Percentiles rank a stretch among this genome's conserved stretches.
Conservation (phyloP, 2,888 invertebrate genomes). For the Apodemia hepburni region DNA sequence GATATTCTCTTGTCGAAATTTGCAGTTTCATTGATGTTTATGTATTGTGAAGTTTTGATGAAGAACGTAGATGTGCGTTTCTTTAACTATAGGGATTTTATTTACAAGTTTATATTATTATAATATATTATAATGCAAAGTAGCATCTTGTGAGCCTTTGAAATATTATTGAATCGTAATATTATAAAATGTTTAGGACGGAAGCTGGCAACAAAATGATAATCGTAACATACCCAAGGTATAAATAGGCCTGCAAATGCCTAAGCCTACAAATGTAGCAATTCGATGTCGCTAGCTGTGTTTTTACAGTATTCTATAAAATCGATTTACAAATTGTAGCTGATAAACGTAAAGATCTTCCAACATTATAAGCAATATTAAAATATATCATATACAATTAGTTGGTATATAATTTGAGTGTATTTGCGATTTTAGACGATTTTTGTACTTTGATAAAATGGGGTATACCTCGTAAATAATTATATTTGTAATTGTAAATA, state of each 20-base stretch:
- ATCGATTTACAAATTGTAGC: constrained; percentile 19
- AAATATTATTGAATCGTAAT: constrained; percentile 43
- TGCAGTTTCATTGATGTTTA: constrained; percentile 67
- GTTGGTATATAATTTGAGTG: constrained; percentile 20
- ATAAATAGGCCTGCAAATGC: too few species aligned
- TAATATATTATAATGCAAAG: constrained; percentile 57
- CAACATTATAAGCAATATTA: constrained; percentile 64
- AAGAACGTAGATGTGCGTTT: constrained; percentile 57
- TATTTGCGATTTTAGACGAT: constrained; percentile 22
- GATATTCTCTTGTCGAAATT: constrained; percentile 80
- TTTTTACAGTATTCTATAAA: constrained; percentile 20
- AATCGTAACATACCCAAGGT: constrained; percentile 32
- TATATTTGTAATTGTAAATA: background rate
- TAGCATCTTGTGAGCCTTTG: constrained; percentile 68
- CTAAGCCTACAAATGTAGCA: constrained; percentile 20
- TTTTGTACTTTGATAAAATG: constrained; percentile 21
- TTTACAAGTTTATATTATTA: constrained; percentile 73
- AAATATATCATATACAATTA: constrained; percentile 38
- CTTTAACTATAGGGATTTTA: constrained; percentile 69
- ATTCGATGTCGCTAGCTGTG: constrained; percentile 27
- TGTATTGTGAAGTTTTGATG: constrained; percentile 43
- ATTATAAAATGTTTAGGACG: constrained; percentile 49
- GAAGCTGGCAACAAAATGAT: constrained; percentile 56
- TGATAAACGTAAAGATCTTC: constrained; percentile 45
- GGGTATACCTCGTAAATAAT: constrained; percentile 8